Evolutionary conservation across 2,888 invertebrate species (phyloP).

Genomic region (Diachrysia chrysitis): DNA sequence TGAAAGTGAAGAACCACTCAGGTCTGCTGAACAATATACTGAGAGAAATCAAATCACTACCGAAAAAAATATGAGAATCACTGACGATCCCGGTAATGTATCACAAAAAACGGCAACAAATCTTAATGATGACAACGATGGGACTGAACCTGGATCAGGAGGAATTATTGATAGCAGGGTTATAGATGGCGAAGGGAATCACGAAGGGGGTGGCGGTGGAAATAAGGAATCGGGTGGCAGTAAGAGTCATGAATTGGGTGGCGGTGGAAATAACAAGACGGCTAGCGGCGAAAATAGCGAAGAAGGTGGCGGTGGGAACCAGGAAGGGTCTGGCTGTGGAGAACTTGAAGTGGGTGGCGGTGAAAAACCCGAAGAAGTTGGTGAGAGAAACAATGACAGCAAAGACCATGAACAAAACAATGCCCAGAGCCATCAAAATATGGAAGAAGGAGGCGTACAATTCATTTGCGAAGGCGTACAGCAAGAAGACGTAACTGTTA

Average conservation of each 20-base stretch:
- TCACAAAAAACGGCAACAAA: background rate
- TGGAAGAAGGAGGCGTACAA: background rate
- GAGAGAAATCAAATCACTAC: background rate
- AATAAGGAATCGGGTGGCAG: too few species aligned
- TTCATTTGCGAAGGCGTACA: background rate
- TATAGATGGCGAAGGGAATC: background rate
- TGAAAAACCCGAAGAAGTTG: background rate
- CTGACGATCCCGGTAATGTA: background rate
- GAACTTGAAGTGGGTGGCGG: background rate
- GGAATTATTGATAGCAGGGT: background rate
- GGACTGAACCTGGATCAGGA: background rate
- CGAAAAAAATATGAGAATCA: background rate
- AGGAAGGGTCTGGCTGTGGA: background rate
- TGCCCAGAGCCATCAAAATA: background rate
- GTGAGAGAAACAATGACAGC: background rate
- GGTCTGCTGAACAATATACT: background rate
- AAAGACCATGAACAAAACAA: background rate
- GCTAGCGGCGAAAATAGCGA: background rate
- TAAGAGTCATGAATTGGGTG: background rate
- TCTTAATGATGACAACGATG: background rate
- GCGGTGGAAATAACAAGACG: background rate
- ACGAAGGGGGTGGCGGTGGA: background rate
- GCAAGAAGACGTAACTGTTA: slow-evolving; percentile 7
- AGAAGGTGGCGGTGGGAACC: background rate
- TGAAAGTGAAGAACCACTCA: background rate